Evolutionary conservation across 2,888 invertebrate genomes (phyloP), one percentile per base, ranked within the genome.

Genomic region (Cinara cedri): DNA sequence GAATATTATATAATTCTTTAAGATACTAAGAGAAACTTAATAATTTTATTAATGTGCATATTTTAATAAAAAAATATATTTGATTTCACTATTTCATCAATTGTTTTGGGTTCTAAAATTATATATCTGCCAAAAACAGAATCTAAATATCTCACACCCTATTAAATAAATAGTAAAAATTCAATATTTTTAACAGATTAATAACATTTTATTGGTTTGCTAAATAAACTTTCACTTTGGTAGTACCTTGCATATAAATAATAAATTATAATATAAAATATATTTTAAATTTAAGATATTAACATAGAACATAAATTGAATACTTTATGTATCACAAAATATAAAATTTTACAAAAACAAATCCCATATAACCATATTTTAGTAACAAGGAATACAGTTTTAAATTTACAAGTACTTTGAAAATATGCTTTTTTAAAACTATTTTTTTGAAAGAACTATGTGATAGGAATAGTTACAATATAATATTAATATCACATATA

Each of bases 281-380:
- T 9, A 74, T 54, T 74, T 65, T 42, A 74, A 16, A 42, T 34
- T 49, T 49, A 49, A 60, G 3, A 60, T 51, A 51, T 63, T 51
- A 54, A 74, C 16, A 42, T 65, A 46, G 34, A 4, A 34, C 13
- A 11, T 65, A 54, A 51, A 75, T 54, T 63, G 19, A 62, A 54
- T 54, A 63, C n/a, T 75, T 75, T 44, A 65, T 42, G 65, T 75
- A 75, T 75, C 74, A 75, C 74, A 75, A 74, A 63, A 63, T 74
- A 72, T 13, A 72, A 62, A 60, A 62, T 62, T 72, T 26, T 44
- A 46, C 46, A 60, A 26, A 62, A 54, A 62, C 60, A 26, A 62
- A 54, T 49, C n/a, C 26, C 42, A 62, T 21, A 54, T 54, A 42
- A 63, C 54, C 42, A 44, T 3, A 65, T 42, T 34, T 62, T 42